A percentile compares a stretch with the other conserved stretches of the same genome.
Conservation (phyloP, 2,888 invertebrate genomes). For the Eledona agricola region DNA sequence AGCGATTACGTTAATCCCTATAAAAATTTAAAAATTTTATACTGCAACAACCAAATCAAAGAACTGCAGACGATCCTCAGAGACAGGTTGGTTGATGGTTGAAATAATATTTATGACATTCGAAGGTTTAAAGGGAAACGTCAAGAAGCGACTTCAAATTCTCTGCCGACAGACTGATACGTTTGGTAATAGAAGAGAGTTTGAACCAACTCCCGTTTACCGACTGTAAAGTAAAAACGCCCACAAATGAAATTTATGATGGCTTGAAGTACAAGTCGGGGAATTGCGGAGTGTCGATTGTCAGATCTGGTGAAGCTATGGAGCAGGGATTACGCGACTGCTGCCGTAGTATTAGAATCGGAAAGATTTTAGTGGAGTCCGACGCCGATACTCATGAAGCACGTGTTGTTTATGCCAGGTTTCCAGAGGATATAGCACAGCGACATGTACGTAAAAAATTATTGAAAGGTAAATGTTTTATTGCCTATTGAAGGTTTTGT, state of each 20-base stretch:
- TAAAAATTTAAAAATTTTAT: slow-evolving; percentile 75
- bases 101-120: slow-evolving; percentile 31
- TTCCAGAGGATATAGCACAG: slow-evolving; percentile 93
- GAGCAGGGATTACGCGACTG: slow-evolving; percentile 87
- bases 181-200: slow-evolving; percentile 97
- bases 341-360: slow-evolving; percentile 97
- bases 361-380: slow-evolving; percentile 97
- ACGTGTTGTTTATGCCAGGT: slow-evolving; percentile 95
- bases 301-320: slow-evolving; percentile 76
- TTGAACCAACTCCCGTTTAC: slow-evolving; percentile 96
- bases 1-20: slow-evolving; percentile 64
- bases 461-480: slow-evolving; percentile 3
- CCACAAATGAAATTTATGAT: slow-evolving; percentile 89
- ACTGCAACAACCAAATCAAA: slow-evolving; percentile 80
- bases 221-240: slow-evolving; percentile 89
- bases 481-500: slow-evolving; percentile 69
- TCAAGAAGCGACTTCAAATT: slow-evolving; percentile 96
- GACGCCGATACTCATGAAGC: slow-evolving; percentile 97
- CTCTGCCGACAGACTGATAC: slow-evolving; percentile 96
- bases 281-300: slow-evolving; percentile 98
- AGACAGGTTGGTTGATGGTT: slow-evolving; percentile 69
- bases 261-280: slow-evolving; percentile 96
- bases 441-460: slow-evolving; percentile 66
- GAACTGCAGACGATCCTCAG: slow-evolving; percentile 87
- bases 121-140: slow-evolving; percentile 76